These are phyloP conservation scores for Candidula unifasciata DNA, from an alignment of 2,888 invertebrate species.

Conservation along the genomic window DNA sequence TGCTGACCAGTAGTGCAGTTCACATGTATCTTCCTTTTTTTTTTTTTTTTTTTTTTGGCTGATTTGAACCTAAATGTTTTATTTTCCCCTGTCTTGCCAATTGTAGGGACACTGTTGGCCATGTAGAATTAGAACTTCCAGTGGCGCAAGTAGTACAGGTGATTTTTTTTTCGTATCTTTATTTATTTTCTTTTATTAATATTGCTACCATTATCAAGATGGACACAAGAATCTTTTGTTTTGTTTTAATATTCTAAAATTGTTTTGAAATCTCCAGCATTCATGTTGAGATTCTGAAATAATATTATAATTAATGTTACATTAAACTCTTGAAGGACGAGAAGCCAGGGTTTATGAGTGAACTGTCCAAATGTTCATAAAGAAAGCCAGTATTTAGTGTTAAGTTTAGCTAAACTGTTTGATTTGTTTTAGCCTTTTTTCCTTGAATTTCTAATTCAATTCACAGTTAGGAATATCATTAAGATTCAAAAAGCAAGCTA, in stretches of 20 bases:
- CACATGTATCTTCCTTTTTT: slow-evolving; percentile 9
- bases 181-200: not conserved
- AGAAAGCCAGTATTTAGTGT: too few relatives aligned
- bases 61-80: slow-evolving; percentile 26
- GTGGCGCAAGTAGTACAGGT: slow-evolving; percentile 99
- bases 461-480: too few relatives aligned
- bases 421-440: too few relatives aligned
- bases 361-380: too few relatives aligned
- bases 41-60: slow-evolving; percentile 22
- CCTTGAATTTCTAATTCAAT: too few relatives aligned
- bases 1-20: slow-evolving; percentile 13
- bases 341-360: too few relatives aligned
- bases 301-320: too few relatives aligned
- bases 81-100: slow-evolving; percentile 55
- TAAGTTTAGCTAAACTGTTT: too few relatives aligned
- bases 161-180: slow-evolving; percentile 45
- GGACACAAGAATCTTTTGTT: not conserved
- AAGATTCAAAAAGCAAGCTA: too few relatives aligned
- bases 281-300: too few relatives aligned
- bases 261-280: too few relatives aligned
- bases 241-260: not conserved
- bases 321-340: too few relatives aligned
- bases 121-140: slow-evolving; percentile 88
- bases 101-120: slow-evolving; percentile 73
- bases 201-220: not conserved